Evolutionary conservation across 1,140 invertebrate species (phyloP), one percentile per base, ranked within the genome.

Genomic region (Pararge aegeria): DNA sequence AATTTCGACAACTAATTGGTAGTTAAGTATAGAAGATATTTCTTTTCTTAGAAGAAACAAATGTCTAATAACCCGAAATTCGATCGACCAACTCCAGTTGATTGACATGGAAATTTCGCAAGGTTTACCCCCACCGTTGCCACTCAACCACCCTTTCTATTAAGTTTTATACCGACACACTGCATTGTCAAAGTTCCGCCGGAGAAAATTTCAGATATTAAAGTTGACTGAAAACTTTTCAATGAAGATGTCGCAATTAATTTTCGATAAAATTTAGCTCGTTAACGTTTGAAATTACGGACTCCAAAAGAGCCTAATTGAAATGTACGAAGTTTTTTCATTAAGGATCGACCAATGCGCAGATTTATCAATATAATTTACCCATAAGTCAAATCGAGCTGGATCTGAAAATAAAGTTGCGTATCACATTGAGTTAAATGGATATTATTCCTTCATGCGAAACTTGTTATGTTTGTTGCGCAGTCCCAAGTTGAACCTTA

Each of bases 241-340:
- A 80, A 86, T 84, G 78, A 82, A 89, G 83, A 84, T 84, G 83
- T 87, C 79, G 82, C 81, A 87, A 89, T 87, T 89, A 89, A 89
- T 89, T 89, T 89, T 86, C 82, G 76, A 87, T 89, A 85, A 83
- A 87, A 84, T 87, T 85, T 80, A 83, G 75, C 83, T 86, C 82
- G 86, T 89, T 87, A 87, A 83, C 80, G 75, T 82, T 78, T 69
- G 68, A 72, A 86, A 87, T 83, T 82, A 83, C 78, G 78, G 68
- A 65, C 73, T 78, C 74, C 78, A 71, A 78, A 73, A 67, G 69
- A 67, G 64, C 66, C 72, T 84, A 84, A 89, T 87, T 84, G 81
- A 87, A 85, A 83, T 76, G 65, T 75, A 77, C 62, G 42, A 62
- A 84, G 76, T 83, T 89, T 88, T 85, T 87, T 87, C 79, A 87